Conservation (phyloP, 2,797 vertebrate species). For the Austrolebias charrua region DNA sequence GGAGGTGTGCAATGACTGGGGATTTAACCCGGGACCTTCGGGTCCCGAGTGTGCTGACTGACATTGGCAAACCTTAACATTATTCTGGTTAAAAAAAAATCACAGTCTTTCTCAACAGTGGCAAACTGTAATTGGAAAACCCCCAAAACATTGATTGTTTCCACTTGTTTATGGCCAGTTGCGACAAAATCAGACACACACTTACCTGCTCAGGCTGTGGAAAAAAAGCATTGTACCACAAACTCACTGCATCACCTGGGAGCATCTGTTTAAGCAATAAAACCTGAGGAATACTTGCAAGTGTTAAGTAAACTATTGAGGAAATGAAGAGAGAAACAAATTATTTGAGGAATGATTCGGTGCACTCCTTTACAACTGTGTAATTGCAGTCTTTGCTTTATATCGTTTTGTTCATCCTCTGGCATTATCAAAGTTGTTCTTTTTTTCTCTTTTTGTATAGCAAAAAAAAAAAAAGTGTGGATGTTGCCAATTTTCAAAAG, state of each 20-base stretch:
- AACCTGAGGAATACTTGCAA: conserved; percentile 38
- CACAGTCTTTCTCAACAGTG: background rate
- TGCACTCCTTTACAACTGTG: conserved; percentile 11
- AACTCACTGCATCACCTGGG: conserved; percentile 24
- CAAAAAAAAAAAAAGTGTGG: background rate
- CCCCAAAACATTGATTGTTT: conserved; percentile 10
- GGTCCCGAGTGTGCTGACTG: conserved; percentile 11
- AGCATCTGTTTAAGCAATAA: conserved; percentile 30
- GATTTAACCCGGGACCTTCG: too few relatives aligned
- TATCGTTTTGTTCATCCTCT: conserved; percentile 34
- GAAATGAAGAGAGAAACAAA: conserved; percentile 8
- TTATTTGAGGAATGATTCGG: conserved; percentile 26
- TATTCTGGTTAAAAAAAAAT: background rate
- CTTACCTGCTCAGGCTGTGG: conserved; percentile 76
- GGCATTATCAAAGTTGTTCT: conserved; percentile 10
- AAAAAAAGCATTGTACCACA: conserved; percentile 58
- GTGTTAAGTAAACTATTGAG: conserved; percentile 20
- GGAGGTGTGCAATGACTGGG: too few relatives aligned
- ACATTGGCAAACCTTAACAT: conserved; percentile 26
- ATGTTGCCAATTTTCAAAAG: conserved; percentile 12
- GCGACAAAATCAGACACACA: conserved; percentile 51
- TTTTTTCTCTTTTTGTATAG: background rate
- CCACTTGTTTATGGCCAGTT: background rate
- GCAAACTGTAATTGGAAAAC: conserved; percentile 18
- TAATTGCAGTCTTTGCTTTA: conserved; percentile 33